Evolutionary conservation across 2,888 invertebrate species (phyloP), one percentile per base, ranked within the genome.

Genomic region (Agrotis clavis): DNA sequence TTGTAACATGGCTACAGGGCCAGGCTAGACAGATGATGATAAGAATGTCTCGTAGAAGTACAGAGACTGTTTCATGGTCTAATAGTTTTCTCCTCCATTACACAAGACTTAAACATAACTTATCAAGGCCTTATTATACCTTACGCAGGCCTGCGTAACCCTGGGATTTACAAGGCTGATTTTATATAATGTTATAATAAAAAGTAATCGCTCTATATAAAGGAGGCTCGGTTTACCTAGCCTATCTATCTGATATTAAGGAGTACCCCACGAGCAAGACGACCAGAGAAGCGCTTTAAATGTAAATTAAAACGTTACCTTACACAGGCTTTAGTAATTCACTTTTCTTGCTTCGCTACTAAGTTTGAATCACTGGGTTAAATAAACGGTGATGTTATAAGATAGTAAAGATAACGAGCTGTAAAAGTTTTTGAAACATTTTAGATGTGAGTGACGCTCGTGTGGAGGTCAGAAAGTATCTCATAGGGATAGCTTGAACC

Each of bases 221-320:
- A 54, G 41, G 57, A 71, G 53, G 16, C 54, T 61, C 18, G 60
- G 67, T 61, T 82, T 62, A 64, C 64, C 61, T 67, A 67, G 60
- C 80, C 53, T 63, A 67, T 71, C 70, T 63, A 61, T 64, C 61
- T 51, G 57, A 61, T 83, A 71, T 71, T 71, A 84, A 65, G 71
- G 67, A 77, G 69, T 70, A 11, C 67, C 67, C 66, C 53, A 62
- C 63, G 45, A 71, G 75, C 65, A 64, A 54, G 71, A 68, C 25
- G 67, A 57, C 71, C 61, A 71, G 71, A 69, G 54, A 72, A 72
- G 67, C 48, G 60, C 68, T 83, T 82, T 74, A 82, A 77, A 82
- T 83, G 79, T 74, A 83, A 85, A 83, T 82, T 76, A 79, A 76
- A 83, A 79, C 61, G 69, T 71, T 71, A 71, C 85, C 74, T 65